Percentiles rank a stretch among this genome's conserved stretches.
Conservation (phyloP, 2,797 vertebrate genomes). For the Pteropus rufus region DNA sequence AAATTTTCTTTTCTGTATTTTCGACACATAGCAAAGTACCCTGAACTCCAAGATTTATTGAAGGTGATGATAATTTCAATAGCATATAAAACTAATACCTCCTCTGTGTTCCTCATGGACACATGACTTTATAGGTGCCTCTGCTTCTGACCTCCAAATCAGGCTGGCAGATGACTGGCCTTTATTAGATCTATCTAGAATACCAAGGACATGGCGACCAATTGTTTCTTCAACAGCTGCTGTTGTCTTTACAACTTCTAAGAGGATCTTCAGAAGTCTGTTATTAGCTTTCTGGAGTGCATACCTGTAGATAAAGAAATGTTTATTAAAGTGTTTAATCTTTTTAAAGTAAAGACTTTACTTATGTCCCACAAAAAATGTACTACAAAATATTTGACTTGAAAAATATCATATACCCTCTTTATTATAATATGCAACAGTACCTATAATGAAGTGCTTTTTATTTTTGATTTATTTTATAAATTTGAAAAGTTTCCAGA, state of each 20-base stretch:
- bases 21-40: not conserved
- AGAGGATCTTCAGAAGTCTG: conserved; percentile 90
- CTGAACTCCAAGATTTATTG: not conserved
- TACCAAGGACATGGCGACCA: conserved; percentile 89
- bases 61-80: not conserved
- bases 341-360: conserved; percentile 19
- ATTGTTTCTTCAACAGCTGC: conserved; percentile 94
- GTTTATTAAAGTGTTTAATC: conserved; percentile 55
- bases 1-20: not conserved
- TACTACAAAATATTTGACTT: not conserved
- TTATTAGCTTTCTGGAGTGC: conserved; percentile 87
- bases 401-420: not conserved
- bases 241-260: conserved; percentile 94
- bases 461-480: not conserved
- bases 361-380: not conserved
- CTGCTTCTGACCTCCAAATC: conserved; percentile 79
- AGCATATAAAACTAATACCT: conserved; percentile 76
- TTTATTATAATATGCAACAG: not conserved
- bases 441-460: not conserved
- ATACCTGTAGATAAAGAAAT: conserved; percentile 80
- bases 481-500: conserved; percentile 2
- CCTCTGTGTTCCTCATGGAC: conserved; percentile 74
- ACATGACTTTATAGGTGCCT: conserved; percentile 69
- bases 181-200: conserved; percentile 84
- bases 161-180: conserved; percentile 74